Conservation (phyloP, 2,888 invertebrate genomes). For the Pemphredon lugubris region DNA sequence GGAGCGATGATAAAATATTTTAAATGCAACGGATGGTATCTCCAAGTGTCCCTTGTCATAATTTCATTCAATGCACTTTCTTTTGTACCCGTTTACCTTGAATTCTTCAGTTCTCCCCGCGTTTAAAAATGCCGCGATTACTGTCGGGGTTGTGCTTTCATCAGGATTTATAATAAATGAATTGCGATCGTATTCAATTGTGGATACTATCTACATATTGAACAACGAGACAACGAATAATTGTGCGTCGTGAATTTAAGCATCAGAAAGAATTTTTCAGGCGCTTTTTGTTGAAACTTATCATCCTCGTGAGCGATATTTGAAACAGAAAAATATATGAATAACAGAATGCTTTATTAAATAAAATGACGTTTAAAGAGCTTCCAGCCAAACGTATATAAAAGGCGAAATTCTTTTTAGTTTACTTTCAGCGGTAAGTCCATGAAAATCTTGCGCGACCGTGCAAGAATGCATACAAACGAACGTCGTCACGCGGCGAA, state of each 20-base stretch:
- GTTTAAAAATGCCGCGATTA: background rate
- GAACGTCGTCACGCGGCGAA: no score
- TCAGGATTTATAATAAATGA: no score
- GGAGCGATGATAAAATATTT: slow-evolving; percentile 1
- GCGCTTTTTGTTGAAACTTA: no score
- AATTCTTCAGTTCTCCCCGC: background rate
- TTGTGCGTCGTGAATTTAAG: no score
- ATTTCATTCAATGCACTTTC: background rate
- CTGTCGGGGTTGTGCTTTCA: no score
- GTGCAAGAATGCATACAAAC: no score
- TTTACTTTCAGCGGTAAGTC: slow-evolving; percentile 1
- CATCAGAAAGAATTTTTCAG: no score
- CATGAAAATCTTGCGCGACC: no score
- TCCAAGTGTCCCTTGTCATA: background rate
- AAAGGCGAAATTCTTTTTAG: slow-evolving; percentile 18
- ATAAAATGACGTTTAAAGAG: background rate
- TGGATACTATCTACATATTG: no score
- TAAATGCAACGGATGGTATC: background rate
- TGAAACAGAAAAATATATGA: background rate
- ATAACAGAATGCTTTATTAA: background rate
- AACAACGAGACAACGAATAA: no score
- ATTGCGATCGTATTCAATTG: no score
- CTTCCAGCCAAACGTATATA: slow-evolving; percentile 25
- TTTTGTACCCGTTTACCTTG: background rate
- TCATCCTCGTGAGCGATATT: no score